Conservation (phyloP, 1,140 invertebrate genomes). For the Platyura marginata region DNA sequence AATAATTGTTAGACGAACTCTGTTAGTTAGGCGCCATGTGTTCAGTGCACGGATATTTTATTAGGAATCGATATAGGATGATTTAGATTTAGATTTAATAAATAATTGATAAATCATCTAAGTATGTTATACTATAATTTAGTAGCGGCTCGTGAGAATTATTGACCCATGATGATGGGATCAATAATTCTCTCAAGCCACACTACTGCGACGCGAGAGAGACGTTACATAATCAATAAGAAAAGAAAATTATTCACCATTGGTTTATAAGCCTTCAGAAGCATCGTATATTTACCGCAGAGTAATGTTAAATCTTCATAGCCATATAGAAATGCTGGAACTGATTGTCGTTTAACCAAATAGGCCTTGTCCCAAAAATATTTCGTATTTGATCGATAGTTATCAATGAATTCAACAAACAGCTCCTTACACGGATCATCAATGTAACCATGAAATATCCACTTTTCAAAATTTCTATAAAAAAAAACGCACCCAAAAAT, state of each 20-base stretch:
- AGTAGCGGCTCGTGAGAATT: too few relatives aligned
- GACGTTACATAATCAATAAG: neutral
- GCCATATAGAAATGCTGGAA: conserved; percentile 16
- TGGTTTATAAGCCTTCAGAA: conserved; percentile 14
- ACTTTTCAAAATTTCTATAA: conserved; percentile 11
- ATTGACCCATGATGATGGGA: too few relatives aligned
- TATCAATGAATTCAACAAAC: conserved; percentile 11
- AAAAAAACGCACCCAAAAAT: neutral
- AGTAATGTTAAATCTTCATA: conserved; percentile 15
- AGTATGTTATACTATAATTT: too few relatives aligned
- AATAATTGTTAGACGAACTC: too few relatives aligned
- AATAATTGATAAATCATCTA: too few relatives aligned
- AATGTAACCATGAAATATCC: conserved; percentile 16
- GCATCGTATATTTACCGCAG: conserved; percentile 20
- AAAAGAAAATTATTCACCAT: conserved; percentile 9
- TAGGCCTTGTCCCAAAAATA: conserved; percentile 19
- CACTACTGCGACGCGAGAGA: too few relatives aligned
- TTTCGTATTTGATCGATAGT: conserved; percentile 12
- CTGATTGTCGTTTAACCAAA: conserved; percentile 8
- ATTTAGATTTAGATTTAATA: too few relatives aligned
- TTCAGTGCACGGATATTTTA: too few relatives aligned
- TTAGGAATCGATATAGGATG: too few relatives aligned
- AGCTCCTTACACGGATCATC: conserved; percentile 16
- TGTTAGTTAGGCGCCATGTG: too few relatives aligned
- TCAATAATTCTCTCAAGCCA: too few relatives aligned